Conservation (phyloP, 2,113 vertebrate genomes). For the Isurus oxyrinchus region DNA sequence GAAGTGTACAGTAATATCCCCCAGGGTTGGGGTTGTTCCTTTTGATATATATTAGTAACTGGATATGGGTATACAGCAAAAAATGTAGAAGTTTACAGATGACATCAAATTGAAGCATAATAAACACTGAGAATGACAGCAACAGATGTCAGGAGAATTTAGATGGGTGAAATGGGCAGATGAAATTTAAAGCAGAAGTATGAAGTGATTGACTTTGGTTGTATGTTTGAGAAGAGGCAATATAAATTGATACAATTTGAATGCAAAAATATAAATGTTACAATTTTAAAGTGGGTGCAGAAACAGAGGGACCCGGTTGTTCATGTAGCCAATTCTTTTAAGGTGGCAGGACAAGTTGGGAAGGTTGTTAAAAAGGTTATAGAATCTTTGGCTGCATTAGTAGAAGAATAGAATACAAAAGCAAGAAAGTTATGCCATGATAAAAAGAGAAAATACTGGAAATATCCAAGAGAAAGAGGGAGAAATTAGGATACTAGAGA, state of each 20-base stretch:
- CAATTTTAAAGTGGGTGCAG: not conserved
- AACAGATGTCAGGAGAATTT: not conserved
- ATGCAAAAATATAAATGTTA: not conserved
- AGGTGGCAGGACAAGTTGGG: not conserved
- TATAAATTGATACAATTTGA: not conserved
- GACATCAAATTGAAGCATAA: not conserved
- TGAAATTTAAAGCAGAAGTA: not conserved
- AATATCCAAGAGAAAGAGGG: too few species aligned
- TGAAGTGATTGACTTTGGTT: not conserved
- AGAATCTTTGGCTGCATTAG: not conserved
- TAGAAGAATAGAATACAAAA: not conserved
- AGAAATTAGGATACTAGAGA: too few species aligned
- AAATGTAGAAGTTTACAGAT: not conserved
- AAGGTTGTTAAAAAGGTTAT: too few species aligned
- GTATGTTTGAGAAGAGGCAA: not conserved
- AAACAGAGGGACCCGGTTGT: not conserved
- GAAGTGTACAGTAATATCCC: not conserved
- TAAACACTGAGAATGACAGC: not conserved
- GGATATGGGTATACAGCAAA: not conserved
- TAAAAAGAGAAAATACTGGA: not conserved
- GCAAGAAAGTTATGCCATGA: not conserved
- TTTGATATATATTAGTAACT: not conserved
- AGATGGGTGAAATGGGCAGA: not conserved
- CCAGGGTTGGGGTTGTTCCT: too few species aligned
- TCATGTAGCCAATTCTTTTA: not conserved